A percentile compares a stretch with the other conserved stretches of the same genome.
Conservation (phyloP, 1,140 invertebrate species). For the Thrips palmi region DNA sequence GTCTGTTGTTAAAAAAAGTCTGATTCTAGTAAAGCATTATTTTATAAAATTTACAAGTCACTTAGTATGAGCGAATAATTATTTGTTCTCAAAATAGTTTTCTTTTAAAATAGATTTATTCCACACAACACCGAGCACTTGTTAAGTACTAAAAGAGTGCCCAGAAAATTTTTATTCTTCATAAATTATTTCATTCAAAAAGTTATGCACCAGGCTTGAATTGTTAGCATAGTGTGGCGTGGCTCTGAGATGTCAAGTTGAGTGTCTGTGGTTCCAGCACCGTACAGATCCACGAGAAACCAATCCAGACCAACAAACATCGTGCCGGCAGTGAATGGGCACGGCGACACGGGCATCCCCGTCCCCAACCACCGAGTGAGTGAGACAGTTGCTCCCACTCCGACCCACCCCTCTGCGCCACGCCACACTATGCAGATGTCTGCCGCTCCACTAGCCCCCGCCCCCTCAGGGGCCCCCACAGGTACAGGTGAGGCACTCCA, state of each 20-base stretch:
- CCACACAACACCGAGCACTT: neutral
- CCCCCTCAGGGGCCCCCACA: neutral
- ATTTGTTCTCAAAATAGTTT: neutral
- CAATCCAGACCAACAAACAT: constrained; percentile 24
- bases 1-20: too few relatives aligned
- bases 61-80: too few relatives aligned
- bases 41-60: too few relatives aligned
- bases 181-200: too few relatives aligned
- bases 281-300: constrained; percentile 22
- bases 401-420: constrained; percentile 18
- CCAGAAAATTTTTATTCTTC: neutral
- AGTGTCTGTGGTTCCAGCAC: constrained; percentile 19
- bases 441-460: neutral
- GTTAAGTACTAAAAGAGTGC: neutral
- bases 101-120: neutral
- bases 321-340: constrained; percentile 22
- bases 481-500: neutral
- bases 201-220: too few relatives aligned
- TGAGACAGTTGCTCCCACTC: constrained; percentile 25
- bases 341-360: constrained; percentile 21
- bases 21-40: too few relatives aligned
- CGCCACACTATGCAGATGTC: constrained; percentile 7
- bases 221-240: too few relatives aligned
- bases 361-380: constrained; percentile 23
- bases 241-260: too few relatives aligned